Evolutionary conservation across 2,888 invertebrate genomes (phyloP), one percentile per base, ranked within the genome.

Genomic region (Bombylius discolor): DNA sequence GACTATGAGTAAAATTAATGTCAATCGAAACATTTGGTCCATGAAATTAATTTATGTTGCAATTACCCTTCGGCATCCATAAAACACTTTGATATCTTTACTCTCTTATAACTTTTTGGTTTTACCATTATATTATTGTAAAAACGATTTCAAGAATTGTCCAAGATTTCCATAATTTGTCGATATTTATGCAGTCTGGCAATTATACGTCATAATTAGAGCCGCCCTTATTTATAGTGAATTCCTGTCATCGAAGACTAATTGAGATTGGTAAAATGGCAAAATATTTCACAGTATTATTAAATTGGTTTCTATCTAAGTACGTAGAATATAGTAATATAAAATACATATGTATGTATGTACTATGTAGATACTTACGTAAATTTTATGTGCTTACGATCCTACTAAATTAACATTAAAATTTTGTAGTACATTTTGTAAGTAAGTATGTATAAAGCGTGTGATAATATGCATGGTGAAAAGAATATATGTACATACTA

Each of bases 11-110:
- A 13, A 31, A 47, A 47, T 47, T 14, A 23, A 47, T 32, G 23
- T 32, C 23, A 32, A 31, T 31, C 23, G 56, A 51, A 52, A 58
- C 51, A 52, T 70, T 70, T 68, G 68, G 70, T 67, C 70, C 68
- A 68, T 71, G 72, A 72, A 72, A 72, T 72, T 72, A 72, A 72
- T 72, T 72, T 72, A 72, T 72, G 71, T 70, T 65, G 67, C 70
- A 72, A 72, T 72, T 72, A 71, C 70, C 69, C 68, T 67, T 66
- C 67, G 64, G 67, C 68, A 71, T 70, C 72, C 70, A 72, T 72
- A 72, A 72, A 72, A 71, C 70, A 72, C 70, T 71, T 71, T 70
- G 65, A 67, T 66, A 65, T 65, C 14, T 14, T 39, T 45, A 50
- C 53, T 53, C 46, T 39, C 51, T 44, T 23, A 23, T 23, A 33